Evolutionary conservation across 2,797 vertebrate genomes (phyloP).

Genomic region (Heteromormyrus szaboi): DNA sequence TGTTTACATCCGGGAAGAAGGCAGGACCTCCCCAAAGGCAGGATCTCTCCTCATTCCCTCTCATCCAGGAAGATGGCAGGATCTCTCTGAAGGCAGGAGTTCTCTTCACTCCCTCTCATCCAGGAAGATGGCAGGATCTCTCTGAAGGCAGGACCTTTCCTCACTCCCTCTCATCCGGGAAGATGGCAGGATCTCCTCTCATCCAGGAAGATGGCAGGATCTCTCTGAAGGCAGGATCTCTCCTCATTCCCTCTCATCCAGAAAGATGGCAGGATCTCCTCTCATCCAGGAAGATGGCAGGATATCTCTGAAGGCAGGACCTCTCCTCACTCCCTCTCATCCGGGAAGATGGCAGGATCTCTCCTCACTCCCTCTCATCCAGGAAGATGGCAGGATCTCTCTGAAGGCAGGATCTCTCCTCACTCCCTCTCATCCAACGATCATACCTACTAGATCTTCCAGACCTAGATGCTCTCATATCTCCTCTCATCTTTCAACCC

Average conservation of each 20-base stretch:
- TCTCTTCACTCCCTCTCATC: background rate
- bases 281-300: too few relatives aligned
- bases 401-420: background rate
- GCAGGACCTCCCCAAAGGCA: background rate
- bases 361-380: background rate
- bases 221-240: too few relatives aligned
- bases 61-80: background rate
- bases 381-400: too few relatives aligned
- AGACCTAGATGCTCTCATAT: background rate
- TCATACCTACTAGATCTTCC: background rate
- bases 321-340: background rate
- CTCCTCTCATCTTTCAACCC: background rate
- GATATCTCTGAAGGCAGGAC: background rate
- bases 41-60: background rate
- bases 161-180: too few relatives aligned
- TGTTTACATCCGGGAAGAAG: background rate
- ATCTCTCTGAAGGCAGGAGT: background rate
- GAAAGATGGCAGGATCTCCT: too few relatives aligned
- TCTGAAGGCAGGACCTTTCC: too few relatives aligned
- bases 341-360: background rate
- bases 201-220: too few relatives aligned
- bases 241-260: too few relatives aligned
- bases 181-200: too few relatives aligned
- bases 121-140: background rate
- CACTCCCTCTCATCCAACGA: background rate